These are phyloP conservation scores for Aix galericulata DNA, from an alignment of 2,113 vertebrate species.

Conservation along the genomic window DNA sequence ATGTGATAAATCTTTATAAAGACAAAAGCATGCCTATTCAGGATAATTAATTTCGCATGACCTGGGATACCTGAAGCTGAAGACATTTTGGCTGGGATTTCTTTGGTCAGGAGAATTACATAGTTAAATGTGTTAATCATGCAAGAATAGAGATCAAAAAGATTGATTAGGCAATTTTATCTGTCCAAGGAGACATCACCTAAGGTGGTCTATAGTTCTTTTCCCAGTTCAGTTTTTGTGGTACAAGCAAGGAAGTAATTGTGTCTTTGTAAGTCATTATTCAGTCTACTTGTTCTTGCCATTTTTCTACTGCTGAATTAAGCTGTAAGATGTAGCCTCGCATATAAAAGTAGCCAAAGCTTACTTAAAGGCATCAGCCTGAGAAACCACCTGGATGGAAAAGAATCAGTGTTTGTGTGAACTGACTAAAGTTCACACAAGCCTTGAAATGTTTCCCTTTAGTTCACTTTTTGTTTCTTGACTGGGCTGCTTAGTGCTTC, in stretches of 20 bases:
- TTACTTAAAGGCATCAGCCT: not conserved
- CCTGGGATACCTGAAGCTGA: not conserved
- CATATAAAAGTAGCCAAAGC: not conserved
- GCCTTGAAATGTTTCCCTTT: not conserved
- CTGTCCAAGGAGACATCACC: not conserved
- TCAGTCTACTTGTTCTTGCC: not conserved
- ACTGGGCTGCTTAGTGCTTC: not conserved
- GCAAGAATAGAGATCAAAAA: not conserved
- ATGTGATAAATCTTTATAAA: conserved; percentile 1
- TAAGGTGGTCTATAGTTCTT: not conserved
- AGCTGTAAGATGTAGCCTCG: not conserved
- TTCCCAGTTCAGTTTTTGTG: not conserved
- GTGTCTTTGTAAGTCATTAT: not conserved
- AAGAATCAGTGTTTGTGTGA: not conserved
- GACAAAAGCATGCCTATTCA: not conserved
- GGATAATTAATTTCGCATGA: conserved; percentile 9
- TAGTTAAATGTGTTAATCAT: not conserved
- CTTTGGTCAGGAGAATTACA: not conserved
- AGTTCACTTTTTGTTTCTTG: not conserved
- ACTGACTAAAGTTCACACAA: not conserved
- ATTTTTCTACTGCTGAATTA: not conserved
- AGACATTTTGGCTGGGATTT: not conserved
- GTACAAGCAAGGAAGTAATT: not conserved
- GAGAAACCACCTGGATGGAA: not conserved
- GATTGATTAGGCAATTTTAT: conserved; percentile 13